These are phyloP conservation scores for Lepidurus arcticus DNA, from an alignment of 1,140 invertebrate species.

Conservation along the genomic window DNA sequence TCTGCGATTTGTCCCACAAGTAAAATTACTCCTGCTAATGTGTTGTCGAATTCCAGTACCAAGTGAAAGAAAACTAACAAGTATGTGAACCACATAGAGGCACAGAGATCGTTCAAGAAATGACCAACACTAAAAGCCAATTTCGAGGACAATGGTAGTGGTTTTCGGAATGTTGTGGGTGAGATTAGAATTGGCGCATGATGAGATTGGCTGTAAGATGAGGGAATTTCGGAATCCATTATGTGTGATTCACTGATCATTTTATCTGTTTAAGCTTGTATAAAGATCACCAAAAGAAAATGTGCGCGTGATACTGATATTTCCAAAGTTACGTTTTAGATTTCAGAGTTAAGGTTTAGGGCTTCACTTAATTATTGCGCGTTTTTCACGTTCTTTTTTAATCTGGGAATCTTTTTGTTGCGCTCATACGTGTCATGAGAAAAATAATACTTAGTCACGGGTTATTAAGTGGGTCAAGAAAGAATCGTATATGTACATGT, in stretches of 20 bases:
- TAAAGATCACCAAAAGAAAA: background rate
- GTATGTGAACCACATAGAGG: constrained; percentile 97
- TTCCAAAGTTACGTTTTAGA: background rate
- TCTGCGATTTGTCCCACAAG: constrained; percentile 84
- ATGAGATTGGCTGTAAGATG: background rate
- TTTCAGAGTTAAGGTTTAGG: background rate
- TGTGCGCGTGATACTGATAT: background rate
- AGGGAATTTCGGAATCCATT: background rate
- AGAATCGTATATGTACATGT: background rate
- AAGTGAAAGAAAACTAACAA: constrained; percentile 85
- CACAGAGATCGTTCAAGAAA: constrained; percentile 89
- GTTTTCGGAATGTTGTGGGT: background rate
- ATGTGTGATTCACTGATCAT: background rate
- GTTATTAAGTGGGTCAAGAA: background rate
- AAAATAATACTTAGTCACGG: background rate
- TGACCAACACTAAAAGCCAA: constrained; percentile 57
- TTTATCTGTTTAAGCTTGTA: background rate
- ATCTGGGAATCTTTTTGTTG: background rate
- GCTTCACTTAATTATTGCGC: background rate
- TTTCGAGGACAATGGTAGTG: constrained; percentile 24
- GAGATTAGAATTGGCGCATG: background rate
- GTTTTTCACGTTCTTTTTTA: background rate
- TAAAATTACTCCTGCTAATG: constrained; percentile 68
- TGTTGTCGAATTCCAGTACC: constrained; percentile 68
- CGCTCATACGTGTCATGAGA: background rate